Evolutionary conservation across 1,140 invertebrate species (phyloP).

Genomic region (Zaprionus camerounensis): DNA sequence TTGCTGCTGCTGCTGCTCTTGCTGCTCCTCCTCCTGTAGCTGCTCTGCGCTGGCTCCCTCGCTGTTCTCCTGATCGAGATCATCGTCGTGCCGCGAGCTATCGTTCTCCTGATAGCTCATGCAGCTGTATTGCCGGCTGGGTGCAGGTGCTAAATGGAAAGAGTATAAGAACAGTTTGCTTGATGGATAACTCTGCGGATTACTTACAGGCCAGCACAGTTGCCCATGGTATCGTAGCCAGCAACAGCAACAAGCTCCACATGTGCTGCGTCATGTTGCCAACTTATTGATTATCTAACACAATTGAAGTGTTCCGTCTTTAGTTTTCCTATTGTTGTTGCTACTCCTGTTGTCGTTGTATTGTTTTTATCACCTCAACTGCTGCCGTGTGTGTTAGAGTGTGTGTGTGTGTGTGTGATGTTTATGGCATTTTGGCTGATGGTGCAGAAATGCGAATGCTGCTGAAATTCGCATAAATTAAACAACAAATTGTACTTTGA

Average conservation of each 20-base stretch:
- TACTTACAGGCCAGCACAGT: constrained; percentile 52
- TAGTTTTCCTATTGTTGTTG: background rate
- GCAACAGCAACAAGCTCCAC: constrained; percentile 31
- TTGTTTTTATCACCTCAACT: constrained; percentile 31
- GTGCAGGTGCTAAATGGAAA: constrained; percentile 49
- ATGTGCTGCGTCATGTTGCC: constrained; percentile 50
- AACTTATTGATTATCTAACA: constrained; percentile 11
- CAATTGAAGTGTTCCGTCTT: constrained; percentile 4
- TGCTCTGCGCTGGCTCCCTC: constrained; percentile 38
- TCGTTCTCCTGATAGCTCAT: constrained; percentile 79
- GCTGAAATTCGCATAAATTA: constrained; percentile 26
- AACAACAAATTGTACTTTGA: constrained; percentile 12
- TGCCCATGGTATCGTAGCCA: constrained; percentile 47
- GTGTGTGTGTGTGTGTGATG: background rate
- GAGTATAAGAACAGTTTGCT: background rate
- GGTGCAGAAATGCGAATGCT: constrained; percentile 23
- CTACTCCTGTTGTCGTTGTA: background rate
- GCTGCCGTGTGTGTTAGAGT: constrained; percentile 14
- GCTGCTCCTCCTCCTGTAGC: constrained; percentile 29
- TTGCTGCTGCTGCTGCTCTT: constrained; percentile 33
- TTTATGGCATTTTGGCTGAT: constrained; percentile 62
- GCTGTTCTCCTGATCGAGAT: constrained; percentile 59
- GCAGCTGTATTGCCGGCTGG: constrained; percentile 67
- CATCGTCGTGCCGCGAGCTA: constrained; percentile 66
- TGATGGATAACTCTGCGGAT: background rate